These are phyloP conservation scores for Scaeva pyrastri DNA, from an alignment of 2,888 invertebrate genomes.

Conservation along the genomic window DNA sequence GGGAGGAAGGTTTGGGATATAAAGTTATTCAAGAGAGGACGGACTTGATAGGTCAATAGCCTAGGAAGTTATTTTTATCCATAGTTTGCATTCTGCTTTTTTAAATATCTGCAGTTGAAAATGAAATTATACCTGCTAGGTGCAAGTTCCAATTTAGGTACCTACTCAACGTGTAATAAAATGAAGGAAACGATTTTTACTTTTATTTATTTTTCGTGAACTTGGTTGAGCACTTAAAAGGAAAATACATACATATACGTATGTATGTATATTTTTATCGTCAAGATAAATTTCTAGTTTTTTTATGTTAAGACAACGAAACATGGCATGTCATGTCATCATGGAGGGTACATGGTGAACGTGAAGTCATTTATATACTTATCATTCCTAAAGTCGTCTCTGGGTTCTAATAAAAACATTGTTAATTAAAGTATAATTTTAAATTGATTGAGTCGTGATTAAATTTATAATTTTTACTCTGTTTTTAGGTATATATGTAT, in stretches of 20 bases:
- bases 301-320: background rate
- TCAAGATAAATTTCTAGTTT: slow-evolving; percentile 31
- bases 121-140: background rate
- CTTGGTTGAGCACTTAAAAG: slow-evolving; percentile 43
- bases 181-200: background rate
- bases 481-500: too few relatives aligned
- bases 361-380: slow-evolving; percentile 7
- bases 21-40: background rate
- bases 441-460: slow-evolving; percentile 35
- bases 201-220: slow-evolving; percentile 11
- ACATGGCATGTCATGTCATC: background rate
- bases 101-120: slow-evolving; percentile 2
- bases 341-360: background rate
- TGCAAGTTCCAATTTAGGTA: too few relatives aligned
- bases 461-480: background rate
- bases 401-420: slow-evolving; percentile 8
- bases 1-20: background rate
- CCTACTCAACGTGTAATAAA: too few relatives aligned
- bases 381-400: slow-evolving; percentile 1
- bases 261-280: background rate
- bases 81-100: background rate
- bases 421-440: slow-evolving; percentile 27
- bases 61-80: slow-evolving; percentile 43
- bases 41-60: slow-evolving; percentile 42
- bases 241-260: slow-evolving; percentile 1